Conservation (phyloP, 2,888 invertebrate species). For the Elegia similella region DNA sequence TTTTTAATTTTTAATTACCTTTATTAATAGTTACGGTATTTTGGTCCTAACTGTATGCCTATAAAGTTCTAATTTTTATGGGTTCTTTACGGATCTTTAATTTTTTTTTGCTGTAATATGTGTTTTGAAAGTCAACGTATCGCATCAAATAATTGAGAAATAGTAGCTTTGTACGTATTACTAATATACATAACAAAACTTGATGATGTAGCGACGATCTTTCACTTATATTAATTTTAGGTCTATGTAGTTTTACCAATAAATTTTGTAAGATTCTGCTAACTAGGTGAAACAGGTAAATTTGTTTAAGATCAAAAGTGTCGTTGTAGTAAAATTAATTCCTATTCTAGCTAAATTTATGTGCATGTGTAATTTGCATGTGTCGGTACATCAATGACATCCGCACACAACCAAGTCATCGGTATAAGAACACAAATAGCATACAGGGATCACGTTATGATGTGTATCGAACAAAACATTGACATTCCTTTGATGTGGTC, state of each 20-base stretch:
- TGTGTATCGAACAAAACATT: constrained; percentile 36
- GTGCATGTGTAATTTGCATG: constrained; percentile 63
- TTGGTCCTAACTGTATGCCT: too few species aligned
- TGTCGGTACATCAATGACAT: constrained; percentile 37
- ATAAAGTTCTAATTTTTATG: too few species aligned
- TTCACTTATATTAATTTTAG: constrained; percentile 28
- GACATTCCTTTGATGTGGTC: constrained; percentile 41
- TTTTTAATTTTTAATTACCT: not conserved
- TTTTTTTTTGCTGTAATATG: too few species aligned
- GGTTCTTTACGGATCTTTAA: too few species aligned
- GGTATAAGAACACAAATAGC: constrained; percentile 39
- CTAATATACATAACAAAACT: not conserved
- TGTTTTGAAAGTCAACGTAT: too few species aligned
- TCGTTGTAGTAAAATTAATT: constrained; percentile 43
- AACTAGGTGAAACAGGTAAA: constrained; percentile 59
- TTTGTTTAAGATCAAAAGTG: constrained; percentile 33
- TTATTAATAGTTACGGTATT: too few species aligned
- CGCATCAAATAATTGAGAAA: too few species aligned
- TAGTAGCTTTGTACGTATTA: too few species aligned
- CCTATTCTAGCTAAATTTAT: constrained; percentile 40
- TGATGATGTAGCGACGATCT: constrained; percentile 35
- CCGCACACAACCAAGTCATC: constrained; percentile 41
- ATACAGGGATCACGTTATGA: constrained; percentile 38
- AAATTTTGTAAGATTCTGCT: constrained; percentile 43
- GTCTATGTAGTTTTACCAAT: constrained; percentile 34